Percentiles rank a stretch among this genome's conserved stretches.
phyloP scores from a whole-genome alignment of 2,797 vertebrate species.

The Sebastolobus altivelis region DNA sequence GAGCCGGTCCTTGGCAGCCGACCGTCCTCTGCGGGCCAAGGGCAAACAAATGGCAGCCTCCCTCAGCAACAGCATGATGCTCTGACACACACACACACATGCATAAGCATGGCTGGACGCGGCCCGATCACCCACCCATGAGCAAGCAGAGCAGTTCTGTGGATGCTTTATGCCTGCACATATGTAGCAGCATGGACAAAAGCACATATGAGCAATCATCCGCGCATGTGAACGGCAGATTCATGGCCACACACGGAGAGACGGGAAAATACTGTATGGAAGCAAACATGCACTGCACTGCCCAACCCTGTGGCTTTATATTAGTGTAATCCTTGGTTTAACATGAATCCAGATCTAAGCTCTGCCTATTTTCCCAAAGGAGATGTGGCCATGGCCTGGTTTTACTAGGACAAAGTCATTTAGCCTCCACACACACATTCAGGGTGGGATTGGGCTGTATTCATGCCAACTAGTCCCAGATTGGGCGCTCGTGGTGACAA shows the following conservation, averaged over 20 bases:
- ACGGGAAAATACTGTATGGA: slow-evolving; percentile 40
- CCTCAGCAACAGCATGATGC: slow-evolving; percentile 57
- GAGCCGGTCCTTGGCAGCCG: slow-evolving; percentile 68
- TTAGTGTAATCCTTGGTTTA: slow-evolving; percentile 65
- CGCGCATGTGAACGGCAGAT: slow-evolving; percentile 39
- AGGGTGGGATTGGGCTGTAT: slow-evolving; percentile 61
- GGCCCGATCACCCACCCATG: slow-evolving; percentile 41
- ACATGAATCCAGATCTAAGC: slow-evolving; percentile 63
- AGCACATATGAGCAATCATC: slow-evolving; percentile 47
- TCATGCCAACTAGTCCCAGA: slow-evolving; percentile 71
- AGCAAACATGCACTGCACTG: slow-evolving; percentile 29
- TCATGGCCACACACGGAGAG: slow-evolving; percentile 50
- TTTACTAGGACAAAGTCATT: slow-evolving; percentile 55
- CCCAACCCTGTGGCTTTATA: slow-evolving; percentile 44
- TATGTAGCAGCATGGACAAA: slow-evolving; percentile 52
- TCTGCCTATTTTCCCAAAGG: slow-evolving; percentile 57
- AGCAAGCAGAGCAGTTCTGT: slow-evolving; percentile 46
- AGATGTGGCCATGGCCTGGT: slow-evolving; percentile 61
- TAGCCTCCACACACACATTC: slow-evolving; percentile 33
- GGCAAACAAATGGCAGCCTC: slow-evolving; percentile 76
- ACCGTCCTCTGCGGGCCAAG: slow-evolving; percentile 64
- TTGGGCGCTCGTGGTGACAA: slow-evolving; percentile 71
- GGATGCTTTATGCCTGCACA: slow-evolving; percentile 34
- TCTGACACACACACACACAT: slow-evolving; percentile 65
- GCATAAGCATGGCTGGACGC: slow-evolving; percentile 49